Conservation (phyloP, 2,888 invertebrate genomes). For the Strigamia transsilvanica region DNA sequence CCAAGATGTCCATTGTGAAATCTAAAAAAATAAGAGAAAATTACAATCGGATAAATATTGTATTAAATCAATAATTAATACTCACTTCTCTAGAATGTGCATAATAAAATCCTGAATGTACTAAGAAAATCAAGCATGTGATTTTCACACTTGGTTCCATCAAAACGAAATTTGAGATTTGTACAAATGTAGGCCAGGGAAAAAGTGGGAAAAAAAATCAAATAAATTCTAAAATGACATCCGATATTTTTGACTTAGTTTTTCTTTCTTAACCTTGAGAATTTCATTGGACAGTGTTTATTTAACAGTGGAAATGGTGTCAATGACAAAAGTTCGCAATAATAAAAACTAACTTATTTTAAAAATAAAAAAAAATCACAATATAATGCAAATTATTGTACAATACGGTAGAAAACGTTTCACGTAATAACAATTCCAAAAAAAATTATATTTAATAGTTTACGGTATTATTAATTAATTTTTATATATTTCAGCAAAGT, state of each 20-base stretch:
- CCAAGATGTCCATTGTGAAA: background rate
- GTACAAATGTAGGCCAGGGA: background rate
- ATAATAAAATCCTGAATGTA: background rate
- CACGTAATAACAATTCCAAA: too few relatives aligned
- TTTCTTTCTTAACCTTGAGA: background rate
- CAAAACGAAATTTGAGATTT: conserved; percentile 3
- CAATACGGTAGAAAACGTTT: background rate
- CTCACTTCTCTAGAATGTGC: background rate
- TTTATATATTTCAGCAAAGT: too few relatives aligned
- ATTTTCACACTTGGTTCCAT: background rate
- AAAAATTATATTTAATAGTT: too few relatives aligned
- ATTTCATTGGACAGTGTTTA: conserved; percentile 1
- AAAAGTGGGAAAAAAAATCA: background rate
- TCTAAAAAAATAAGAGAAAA: background rate
- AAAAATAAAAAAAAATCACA: background rate
- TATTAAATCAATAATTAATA: background rate
- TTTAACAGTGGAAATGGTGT: conserved; percentile 1
- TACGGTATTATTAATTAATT: too few relatives aligned
- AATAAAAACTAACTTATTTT: background rate
- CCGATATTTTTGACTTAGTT: background rate
- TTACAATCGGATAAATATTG: background rate
- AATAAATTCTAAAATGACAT: background rate
- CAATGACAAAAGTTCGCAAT: background rate
- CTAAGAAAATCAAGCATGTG: background rate
- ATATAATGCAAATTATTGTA: background rate